A percentile compares a stretch with the other conserved stretches of the same genome.
Conservation (phyloP, 2,113 vertebrate species). For the Microtus richardsoni region DNA sequence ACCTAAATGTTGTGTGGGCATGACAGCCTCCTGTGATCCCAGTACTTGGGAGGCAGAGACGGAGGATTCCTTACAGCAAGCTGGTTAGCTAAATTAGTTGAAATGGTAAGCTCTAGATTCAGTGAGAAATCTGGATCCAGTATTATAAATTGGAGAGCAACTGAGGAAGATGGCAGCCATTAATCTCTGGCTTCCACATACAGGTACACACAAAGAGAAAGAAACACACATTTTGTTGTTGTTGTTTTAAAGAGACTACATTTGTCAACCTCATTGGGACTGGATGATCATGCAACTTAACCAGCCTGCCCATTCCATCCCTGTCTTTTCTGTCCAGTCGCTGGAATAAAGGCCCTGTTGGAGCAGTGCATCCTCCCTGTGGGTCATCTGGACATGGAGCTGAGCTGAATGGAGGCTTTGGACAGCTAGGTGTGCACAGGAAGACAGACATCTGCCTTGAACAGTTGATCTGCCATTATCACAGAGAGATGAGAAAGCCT, state of each 20-base stretch:
- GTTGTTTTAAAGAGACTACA: background rate
- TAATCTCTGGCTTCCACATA: background rate
- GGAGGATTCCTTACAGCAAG: background rate
- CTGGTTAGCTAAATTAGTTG: background rate
- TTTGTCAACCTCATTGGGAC: background rate
- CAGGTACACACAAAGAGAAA: background rate
- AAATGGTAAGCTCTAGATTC: background rate
- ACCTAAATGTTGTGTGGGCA: background rate
- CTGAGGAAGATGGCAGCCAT: background rate
- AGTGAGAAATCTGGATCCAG: background rate
- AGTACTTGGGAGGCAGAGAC: background rate
- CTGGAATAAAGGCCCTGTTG: background rate
- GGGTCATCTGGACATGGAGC: background rate
- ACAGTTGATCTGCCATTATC: background rate
- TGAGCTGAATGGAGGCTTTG: background rate
- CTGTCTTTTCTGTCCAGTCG: no score
- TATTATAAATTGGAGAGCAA: background rate
- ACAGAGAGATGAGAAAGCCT: background rate
- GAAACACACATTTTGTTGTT: background rate
- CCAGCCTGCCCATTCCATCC: no score
- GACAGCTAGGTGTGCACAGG: background rate
- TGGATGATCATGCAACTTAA: background rate
- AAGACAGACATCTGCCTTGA: background rate
- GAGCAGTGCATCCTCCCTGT: accelerated
- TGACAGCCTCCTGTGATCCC: background rate